phyloP scores from a whole-genome alignment of 64 coral and sea anemone genomes.

The Orbicella faveolata region DNA sequence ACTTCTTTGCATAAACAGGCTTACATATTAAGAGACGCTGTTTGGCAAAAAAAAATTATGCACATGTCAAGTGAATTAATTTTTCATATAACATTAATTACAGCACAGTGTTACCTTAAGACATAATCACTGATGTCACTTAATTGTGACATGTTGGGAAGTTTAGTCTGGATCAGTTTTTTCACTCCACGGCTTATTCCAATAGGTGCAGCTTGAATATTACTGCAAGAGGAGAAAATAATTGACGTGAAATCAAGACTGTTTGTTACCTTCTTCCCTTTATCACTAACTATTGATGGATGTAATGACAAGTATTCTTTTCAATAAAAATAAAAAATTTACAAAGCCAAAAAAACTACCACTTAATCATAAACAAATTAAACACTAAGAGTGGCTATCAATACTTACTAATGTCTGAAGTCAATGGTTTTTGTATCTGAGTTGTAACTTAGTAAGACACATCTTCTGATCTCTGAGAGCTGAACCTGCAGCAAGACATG shows the following conservation, averaged over 20 bases:
- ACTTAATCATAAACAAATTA: not conserved
- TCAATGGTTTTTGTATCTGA: conserved; percentile 77
- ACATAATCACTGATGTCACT: conserved; percentile 99
- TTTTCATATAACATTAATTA: not conserved
- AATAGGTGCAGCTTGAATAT: conserved; percentile 80
- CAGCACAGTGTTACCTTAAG: conserved; percentile 41
- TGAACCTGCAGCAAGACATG: conserved; percentile 59
- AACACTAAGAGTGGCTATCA: not conserved
- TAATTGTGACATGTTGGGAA: conserved; percentile 91
- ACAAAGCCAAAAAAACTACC: too few relatives aligned
- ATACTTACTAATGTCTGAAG: conserved; percentile 94
- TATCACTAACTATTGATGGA: not conserved
- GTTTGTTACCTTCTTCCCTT: not conserved
- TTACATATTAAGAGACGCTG: too few relatives aligned
- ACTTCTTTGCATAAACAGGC: too few relatives aligned
- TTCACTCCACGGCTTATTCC: conserved; percentile 96
- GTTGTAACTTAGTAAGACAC: conserved; percentile 89
- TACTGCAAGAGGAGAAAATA: conserved; percentile 14
- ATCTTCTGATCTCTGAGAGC: conserved; percentile 91
- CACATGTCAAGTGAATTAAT: too few relatives aligned
- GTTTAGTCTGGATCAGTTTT: conserved; percentile 90
- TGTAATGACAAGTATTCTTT: too few relatives aligned
- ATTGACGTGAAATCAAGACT: not conserved
- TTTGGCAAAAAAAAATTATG: too few relatives aligned
- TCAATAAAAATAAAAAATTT: too few relatives aligned